Evolutionary conservation across 2,888 invertebrate species (phyloP).

Genomic region (Eretmocerus hayati): DNA sequence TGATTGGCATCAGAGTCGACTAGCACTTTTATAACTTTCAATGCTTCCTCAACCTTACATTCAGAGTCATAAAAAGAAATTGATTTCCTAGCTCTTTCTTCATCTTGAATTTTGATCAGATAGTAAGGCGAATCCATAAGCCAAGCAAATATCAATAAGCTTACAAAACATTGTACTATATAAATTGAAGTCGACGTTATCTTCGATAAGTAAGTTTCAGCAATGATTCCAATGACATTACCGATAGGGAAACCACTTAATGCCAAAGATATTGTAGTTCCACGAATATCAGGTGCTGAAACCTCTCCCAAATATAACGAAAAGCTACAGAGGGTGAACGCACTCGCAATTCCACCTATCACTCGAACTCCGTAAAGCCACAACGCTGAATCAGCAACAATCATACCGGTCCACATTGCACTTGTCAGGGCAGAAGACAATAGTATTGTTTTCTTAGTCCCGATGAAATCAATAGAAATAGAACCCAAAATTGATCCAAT

Average conservation of each 20-base stretch:
- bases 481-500: background rate
- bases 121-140: conserved; percentile 34
- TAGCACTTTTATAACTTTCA: conserved; percentile 13
- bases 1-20: conserved; percentile 10
- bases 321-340: conserved; percentile 28
- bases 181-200: conserved; percentile 24
- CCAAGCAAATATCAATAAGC: conserved; percentile 26
- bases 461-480: background rate
- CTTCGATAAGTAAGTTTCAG: conserved; percentile 30
- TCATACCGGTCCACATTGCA: conserved; percentile 24
- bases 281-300: conserved; percentile 32
- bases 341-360: conserved; percentile 25
- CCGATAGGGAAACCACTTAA: conserved; percentile 33
- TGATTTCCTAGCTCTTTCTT: conserved; percentile 1
- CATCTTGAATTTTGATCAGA: background rate
- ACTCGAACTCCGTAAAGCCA: conserved; percentile 27
- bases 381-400: conserved; percentile 23
- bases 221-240: conserved; percentile 32
- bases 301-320: conserved; percentile 34
- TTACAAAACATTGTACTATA: conserved; percentile 27
- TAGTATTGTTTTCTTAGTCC: conserved; percentile 25
- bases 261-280: conserved; percentile 32
- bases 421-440: conserved; percentile 24
- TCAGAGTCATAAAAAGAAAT: background rate
- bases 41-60: conserved; percentile 23